phyloP scores from a whole-genome alignment of 2,797 vertebrate genomes.

The Lepidocolaptes lacrymiger region DNA sequence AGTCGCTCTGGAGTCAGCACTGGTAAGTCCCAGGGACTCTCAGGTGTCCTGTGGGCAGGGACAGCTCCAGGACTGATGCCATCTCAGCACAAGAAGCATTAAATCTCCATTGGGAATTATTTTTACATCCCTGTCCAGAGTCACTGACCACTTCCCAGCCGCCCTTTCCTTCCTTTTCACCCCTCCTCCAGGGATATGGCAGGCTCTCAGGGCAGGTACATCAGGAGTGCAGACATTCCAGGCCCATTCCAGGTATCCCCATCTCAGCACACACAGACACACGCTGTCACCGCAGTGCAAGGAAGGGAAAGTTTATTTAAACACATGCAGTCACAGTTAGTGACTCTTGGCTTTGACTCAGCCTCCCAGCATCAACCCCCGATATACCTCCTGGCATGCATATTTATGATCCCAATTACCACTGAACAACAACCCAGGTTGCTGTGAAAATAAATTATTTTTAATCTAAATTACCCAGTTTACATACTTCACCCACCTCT shows the following conservation, averaged over 20 bases:
- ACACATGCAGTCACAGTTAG: not conserved
- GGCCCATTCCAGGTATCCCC: not conserved
- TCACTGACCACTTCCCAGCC: not conserved
- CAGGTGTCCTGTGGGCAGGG: not conserved
- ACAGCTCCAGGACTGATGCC: not conserved
- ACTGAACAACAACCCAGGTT: not conserved
- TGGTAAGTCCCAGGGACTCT: not conserved
- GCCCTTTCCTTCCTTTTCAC: not conserved
- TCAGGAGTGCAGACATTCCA: not conserved
- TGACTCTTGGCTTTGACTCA: constrained; percentile 1
- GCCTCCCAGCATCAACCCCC: not conserved
- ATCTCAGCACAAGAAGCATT: not conserved
- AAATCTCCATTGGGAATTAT: not conserved
- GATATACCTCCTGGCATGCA: not conserved
- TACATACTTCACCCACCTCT: constrained; percentile 29
- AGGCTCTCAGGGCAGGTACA: not conserved
- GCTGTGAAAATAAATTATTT: constrained; percentile 46
- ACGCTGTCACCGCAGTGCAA: not conserved
- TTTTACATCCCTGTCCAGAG: not conserved
- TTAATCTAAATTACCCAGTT: constrained; percentile 52
- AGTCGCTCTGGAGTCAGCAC: not conserved
- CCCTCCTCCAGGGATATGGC: fast-evolving
- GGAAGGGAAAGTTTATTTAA: not conserved
- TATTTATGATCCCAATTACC: constrained; percentile 53
- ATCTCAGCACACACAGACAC: not conserved